Evolutionary conservation across 2,888 invertebrate species (phyloP), one percentile per base, ranked within the genome.

Genomic region (Steinernema hermaphroditum): DNA sequence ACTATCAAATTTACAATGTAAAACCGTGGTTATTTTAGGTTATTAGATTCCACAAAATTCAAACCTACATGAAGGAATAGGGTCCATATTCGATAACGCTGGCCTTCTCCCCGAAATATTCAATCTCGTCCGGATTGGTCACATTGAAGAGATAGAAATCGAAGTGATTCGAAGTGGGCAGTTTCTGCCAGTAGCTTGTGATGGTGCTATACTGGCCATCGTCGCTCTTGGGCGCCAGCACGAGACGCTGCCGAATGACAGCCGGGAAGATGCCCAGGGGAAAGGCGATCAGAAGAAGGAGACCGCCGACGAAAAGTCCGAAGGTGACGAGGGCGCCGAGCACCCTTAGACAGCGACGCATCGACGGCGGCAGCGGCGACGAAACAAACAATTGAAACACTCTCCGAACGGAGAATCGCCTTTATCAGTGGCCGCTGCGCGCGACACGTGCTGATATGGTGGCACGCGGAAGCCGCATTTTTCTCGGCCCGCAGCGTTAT

Each of bases 61-160:
- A n/a, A n/a, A 32, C 62, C 32, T 19, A 62, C 62, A 9, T 62
- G 62, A 32, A 62, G 32, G 62, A 62, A 62, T 62, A 62, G 1
- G 62, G 62, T 32, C 62, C 62, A 32, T n/a, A 62, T 27, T 62
- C 62, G 29, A 62, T 29, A 1, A 62, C 62, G 29, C 62, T 62
- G 29, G 32, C 29, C n/a, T 62, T 62, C 32, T 24, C 32, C 1
- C 62, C 62, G 16, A 62, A 62, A n/a, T 32, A 62, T 27, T 32
- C 62, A 14, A 62, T 16, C 34, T 62, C 62, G 32, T 62, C 62
- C 29, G 16, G 32, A 62, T 62, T 62, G 16, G 62, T 62, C 9
- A 62, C 16, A n/a, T 62, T 62, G 16, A 62, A 62, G 16, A 62
- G n/a, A 16, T 62, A 62, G 29, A 62, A 62, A 16, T 62, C 62